Evolutionary conservation across 1,140 invertebrate species (phyloP), one percentile per base, ranked within the genome.

Genomic region (Hestina assimilis): DNA sequence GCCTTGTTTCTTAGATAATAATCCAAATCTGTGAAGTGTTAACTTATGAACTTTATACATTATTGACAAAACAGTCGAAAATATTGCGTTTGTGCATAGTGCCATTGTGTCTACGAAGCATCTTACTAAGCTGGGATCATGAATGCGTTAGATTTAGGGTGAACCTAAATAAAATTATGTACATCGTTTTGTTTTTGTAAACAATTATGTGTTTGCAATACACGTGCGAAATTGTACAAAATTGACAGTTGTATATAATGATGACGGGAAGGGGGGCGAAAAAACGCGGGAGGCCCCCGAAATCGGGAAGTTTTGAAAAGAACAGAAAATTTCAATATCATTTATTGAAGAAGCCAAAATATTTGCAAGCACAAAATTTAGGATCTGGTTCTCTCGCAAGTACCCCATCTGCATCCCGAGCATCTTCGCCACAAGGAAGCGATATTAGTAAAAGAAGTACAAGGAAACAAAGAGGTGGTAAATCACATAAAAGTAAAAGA

Each of bases 271-370:
- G 96, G 89, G 95, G 95, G 67, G 92, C 92, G 63, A 96, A 96
- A 87, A 93, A 96, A 87, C 91, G 95, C 89, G 96, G 96, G 68
- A 92, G 96, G 65, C 96, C 96, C 72, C 96, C 96, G 63, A 97
- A 96, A 91, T 94, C 95, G 54, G 93, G 94, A 69, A 93, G 93
- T 82, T 91, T 95, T 90, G 95, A 96, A 77, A 92, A 93, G 75
- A 92, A 93, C 66, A 93, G 93, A 75, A 95, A 94, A 90, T 96
- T 95, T 88, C 94, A 95, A 81, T 95, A 94, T 89, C 93, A 95
- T 89, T 89, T 96, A 76, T 91, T 97, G 80, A 96, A 97, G 89
- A 97, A 97, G 87, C 96, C 96, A 5, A 97, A 96, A 91, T 97
- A 97, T 89, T 91, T 96, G 69, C 90, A 92, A 83, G 67, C 69